These are phyloP conservation scores for Apostichopus californicus DNA, from an alignment of 35 echinoderm and acorn worm species.

Conservation along the genomic window DNA sequence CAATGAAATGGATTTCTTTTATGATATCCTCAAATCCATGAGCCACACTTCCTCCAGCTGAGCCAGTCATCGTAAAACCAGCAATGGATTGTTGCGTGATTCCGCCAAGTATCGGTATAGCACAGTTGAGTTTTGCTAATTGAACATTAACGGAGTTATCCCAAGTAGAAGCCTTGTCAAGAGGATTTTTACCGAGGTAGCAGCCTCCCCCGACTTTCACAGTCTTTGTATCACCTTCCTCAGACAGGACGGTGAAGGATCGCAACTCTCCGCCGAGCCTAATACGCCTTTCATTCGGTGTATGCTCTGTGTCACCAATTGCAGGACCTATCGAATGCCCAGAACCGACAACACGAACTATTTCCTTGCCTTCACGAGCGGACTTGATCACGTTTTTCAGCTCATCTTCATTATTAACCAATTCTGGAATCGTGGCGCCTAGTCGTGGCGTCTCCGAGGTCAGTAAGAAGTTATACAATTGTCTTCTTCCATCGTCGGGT, in stretches of 20 bases:
- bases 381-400: background rate
- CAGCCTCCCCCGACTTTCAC: slow-evolving; percentile 41
- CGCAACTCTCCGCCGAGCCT: background rate
- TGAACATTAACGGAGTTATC: slow-evolving; percentile 37
- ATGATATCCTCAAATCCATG: slow-evolving; percentile 46
- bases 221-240: background rate
- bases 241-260: background rate
- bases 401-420: slow-evolving; percentile 4
- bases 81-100: slow-evolving; percentile 46
- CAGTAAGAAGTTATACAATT: slow-evolving; percentile 9
- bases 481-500: background rate
- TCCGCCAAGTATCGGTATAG: slow-evolving; percentile 54
- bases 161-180: slow-evolving; percentile 28
- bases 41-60: slow-evolving; percentile 43
- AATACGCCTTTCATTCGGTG: background rate
- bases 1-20: slow-evolving; percentile 31
- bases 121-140: slow-evolving; percentile 9
- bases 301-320: slow-evolving; percentile 20
- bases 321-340: slow-evolving; percentile 1
- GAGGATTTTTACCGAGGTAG: slow-evolving; percentile 43
- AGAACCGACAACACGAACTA: slow-evolving; percentile 9
- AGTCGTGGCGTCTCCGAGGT: background rate
- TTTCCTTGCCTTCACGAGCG: slow-evolving; percentile 21
- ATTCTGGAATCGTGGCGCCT: background rate
- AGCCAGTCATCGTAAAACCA: slow-evolving; percentile 32